phyloP scores from a whole-genome alignment of 2,797 vertebrate genomes.

The Lepilemur septentrionalis region DNA sequence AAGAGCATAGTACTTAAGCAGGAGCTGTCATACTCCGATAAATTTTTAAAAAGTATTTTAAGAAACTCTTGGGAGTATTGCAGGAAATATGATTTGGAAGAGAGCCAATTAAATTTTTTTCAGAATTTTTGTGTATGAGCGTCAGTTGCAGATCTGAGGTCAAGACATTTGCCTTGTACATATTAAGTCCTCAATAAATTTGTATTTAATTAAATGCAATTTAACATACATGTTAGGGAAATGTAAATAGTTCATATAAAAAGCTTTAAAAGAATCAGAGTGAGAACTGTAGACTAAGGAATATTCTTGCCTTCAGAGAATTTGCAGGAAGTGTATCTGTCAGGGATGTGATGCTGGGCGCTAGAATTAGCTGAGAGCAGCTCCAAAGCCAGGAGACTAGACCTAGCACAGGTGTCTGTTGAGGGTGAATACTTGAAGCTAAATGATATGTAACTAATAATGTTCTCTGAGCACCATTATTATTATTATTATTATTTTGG shows the following conservation, averaged over 20 bases:
- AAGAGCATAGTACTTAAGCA: neutral
- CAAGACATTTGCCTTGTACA: neutral
- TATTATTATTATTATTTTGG: neutral
- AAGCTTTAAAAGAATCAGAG: neutral
- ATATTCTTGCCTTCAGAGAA: neutral
- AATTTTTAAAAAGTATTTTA: neutral
- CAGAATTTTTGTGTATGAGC: neutral
- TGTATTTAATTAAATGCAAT: neutral
- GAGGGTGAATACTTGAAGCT: neutral
- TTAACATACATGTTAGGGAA: neutral
- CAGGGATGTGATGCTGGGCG: accelerated
- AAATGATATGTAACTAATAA: neutral
- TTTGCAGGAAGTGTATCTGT: neutral
- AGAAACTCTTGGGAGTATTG: neutral
- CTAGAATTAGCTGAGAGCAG: neutral
- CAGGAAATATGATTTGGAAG: neutral
- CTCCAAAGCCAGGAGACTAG: neutral
- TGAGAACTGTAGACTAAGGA: neutral
- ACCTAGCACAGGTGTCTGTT: neutral
- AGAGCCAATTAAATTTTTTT: neutral
- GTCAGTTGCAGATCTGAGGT: neutral
- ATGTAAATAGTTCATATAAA: neutral
- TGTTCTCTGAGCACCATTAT: neutral
- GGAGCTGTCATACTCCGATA: neutral
- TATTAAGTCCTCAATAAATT: neutral